A percentile compares a stretch with the other conserved stretches of the same genome.
These are phyloP conservation scores for Protomyctophum bolini DNA, from an alignment of 2,113 vertebrate species.

Conservation along the genomic window DNA sequence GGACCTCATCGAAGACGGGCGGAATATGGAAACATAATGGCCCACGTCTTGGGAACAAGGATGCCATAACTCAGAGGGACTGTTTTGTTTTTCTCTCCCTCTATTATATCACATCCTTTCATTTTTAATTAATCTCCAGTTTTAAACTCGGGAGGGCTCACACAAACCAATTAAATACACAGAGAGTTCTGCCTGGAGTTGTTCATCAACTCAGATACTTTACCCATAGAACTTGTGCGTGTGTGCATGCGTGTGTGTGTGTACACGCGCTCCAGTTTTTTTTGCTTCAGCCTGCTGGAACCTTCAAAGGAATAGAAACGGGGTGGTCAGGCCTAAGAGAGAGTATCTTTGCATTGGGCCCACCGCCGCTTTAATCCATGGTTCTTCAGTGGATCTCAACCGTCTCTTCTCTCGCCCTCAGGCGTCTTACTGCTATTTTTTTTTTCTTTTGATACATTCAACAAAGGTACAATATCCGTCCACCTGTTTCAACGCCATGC, in stretches of 20 bases:
- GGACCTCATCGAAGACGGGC: slow-evolving; percentile 1
- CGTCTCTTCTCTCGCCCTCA: no score
- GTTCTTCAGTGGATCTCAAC: background rate
- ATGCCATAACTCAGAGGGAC: slow-evolving; percentile 25
- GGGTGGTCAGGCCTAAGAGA: slow-evolving; percentile 28
- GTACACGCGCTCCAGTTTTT: background rate
- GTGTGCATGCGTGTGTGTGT: background rate
- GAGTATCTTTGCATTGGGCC: slow-evolving; percentile 25
- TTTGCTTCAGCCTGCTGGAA: slow-evolving; percentile 27
- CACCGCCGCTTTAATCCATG: slow-evolving; percentile 59
- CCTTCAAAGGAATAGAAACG: slow-evolving; percentile 52
- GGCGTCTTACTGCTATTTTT: no score
- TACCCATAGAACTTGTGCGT: background rate
- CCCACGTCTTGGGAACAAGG: slow-evolving; percentile 21
- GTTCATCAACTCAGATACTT: slow-evolving; percentile 34
- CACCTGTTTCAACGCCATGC: no score
- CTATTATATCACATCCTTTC: slow-evolving; percentile 43
- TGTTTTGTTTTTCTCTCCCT: slow-evolving; percentile 25
- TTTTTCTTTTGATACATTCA: no score
- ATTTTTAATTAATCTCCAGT: slow-evolving; percentile 61
- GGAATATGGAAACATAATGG: slow-evolving; percentile 26
- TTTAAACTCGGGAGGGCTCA: slow-evolving; percentile 43
- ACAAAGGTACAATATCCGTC: no score
- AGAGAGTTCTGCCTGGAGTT: slow-evolving; percentile 35
- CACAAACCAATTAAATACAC: slow-evolving; percentile 50